Evolutionary conservation across 2,888 invertebrate species (phyloP), one percentile per base, ranked within the genome.

Genomic region (Dryocosmus kuriphilus): DNA sequence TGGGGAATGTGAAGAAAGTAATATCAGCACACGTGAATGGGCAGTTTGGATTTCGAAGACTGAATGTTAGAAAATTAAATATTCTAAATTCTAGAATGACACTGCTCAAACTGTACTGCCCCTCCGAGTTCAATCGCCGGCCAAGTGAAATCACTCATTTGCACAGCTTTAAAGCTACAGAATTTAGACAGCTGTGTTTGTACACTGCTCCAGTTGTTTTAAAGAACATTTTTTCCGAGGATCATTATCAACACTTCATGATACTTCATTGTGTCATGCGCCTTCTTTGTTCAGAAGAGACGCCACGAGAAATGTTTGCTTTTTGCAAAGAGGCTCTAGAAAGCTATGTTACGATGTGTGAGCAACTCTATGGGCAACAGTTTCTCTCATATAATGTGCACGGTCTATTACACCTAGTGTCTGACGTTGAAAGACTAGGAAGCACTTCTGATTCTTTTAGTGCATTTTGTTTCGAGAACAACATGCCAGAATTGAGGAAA

Each of bases 281-380:
- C 60, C 79, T 85, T 60, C 77, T 85, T 51, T 22, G 46, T 55
- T 74, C 57, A 38, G 51, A 46, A 46, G 35, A 24, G 19, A 11
- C 35, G 5, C 27, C 22, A 16, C 46, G 27, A 7, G 71, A 71
- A 51, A 8, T 22, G 11, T 11, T 9, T 1, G 27, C 22, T 55
- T 71, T 71, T 55, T 71, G 71, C 19, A 35, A 63, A 63, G 8
- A n/a, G n/a, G 62, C 35, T 11, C 8, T 63, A 35, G 35, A 35
- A 5, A n/a, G 32, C 11, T 63, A 22, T n/a, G 62, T 63, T 35
- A n/a, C 35, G 9, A 35, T 63, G n/a, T 63, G 62, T 63, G 35
- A 35, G 35, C 19, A 16, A 3, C 3, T 63, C 1, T 63, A 16
- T 63, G n/a, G n/a, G n/a, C n/a, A n/a, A n/a, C n/a, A n/a, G n/a